Evolutionary conservation across 2,113 vertebrate species (phyloP).

Genomic region (Bolborhynchus lineola): DNA sequence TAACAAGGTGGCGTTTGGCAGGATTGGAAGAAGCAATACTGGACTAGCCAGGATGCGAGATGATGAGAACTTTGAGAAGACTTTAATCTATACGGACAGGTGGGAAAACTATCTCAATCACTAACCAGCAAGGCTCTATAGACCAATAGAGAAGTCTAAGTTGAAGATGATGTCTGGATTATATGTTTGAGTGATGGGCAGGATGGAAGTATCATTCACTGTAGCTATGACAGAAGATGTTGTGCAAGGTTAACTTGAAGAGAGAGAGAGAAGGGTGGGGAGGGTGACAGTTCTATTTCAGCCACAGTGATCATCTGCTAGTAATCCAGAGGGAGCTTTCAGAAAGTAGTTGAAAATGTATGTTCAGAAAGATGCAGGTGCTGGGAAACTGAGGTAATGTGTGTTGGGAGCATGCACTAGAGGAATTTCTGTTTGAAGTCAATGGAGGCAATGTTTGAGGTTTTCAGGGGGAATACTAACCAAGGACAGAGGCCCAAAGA

Average conservation of each 20-base stretch:
- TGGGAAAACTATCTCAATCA: neutral
- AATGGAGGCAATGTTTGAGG: neutral
- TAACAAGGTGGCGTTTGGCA: neutral
- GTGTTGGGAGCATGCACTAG: neutral
- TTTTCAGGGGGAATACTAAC: neutral
- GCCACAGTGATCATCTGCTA: neutral
- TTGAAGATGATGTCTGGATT: neutral
- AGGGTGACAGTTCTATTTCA: neutral
- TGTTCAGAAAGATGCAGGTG: neutral
- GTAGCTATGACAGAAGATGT: neutral
- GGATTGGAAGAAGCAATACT: neutral
- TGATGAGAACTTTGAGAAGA: neutral
- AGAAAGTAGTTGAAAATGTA: neutral
- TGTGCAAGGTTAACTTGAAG: neutral
- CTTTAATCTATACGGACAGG: neutral
- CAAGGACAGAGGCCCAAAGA: neutral
- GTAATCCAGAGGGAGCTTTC: neutral
- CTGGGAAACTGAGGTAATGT: neutral
- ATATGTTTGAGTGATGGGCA: neutral
- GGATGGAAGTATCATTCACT: neutral
- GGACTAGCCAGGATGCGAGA: neutral
- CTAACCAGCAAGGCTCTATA: neutral
- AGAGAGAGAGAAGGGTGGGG: neutral
- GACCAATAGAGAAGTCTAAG: neutral
- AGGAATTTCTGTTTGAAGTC: neutral